Evolutionary conservation across 2,888 invertebrate species (phyloP), one percentile per base, ranked within the genome.

Genomic region (Podabrus alpinus): DNA sequence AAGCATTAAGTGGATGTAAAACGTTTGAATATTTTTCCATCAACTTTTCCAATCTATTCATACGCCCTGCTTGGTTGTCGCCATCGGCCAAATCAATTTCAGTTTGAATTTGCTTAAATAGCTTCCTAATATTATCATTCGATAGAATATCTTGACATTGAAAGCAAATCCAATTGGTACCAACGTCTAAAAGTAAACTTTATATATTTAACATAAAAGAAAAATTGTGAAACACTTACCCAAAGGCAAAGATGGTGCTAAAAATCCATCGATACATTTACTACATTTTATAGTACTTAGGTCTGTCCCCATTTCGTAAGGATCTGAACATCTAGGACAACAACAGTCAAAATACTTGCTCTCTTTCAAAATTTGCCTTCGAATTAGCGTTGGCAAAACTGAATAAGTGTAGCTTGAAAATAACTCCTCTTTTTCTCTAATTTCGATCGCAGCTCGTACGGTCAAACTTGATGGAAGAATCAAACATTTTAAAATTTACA

Each of bases 311-410:
- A 96, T 86, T 84, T 96, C 96, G 0, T 92, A 93, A 10, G 95
- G 94, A 86, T 96, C 95, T 1, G 90, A 88, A 84, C 96, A 96
- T 69, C 96, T 90, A 2, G 87, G 82, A 81, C 96, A 96, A 25
- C 89, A 90, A 85, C 96, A 96, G 15, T 90, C 89, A 86, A 96
- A 96, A 86, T 93, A 94, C 89, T 96, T 96, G 24, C 94, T 93
- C 82, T 92, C 91, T 70, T 89, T 88, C 3, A 96, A 88, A 84
- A 91, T 92, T 78, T 91, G 91, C 66, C 95, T 90, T 0, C 96
- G 89, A 59, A 92, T 86, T 13, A 92, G 83, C 0, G 96, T 96
- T 0, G 94, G 94, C 72, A 92, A 91, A 16, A 96, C 86, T 0
- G 92, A 91, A 84, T 94, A 92, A 0, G 95, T 94, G 86, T 96